Evolutionary conservation across 23 tunicate species (phyloP).

Genomic region (Styela plicata): DNA sequence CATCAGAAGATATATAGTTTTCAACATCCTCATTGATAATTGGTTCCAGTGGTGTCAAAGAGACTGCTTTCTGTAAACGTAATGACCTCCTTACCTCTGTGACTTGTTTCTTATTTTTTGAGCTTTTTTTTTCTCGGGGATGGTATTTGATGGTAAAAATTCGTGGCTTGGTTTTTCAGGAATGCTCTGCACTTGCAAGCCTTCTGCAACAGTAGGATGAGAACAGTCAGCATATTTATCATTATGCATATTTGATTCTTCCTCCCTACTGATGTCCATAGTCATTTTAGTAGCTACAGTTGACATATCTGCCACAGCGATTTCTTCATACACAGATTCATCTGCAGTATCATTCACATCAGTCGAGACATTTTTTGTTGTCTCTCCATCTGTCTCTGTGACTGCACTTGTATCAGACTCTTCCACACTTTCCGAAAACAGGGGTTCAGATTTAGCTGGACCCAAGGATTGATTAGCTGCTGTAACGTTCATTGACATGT

Average conservation of each 20-base stretch:
- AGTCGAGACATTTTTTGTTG: background rate
- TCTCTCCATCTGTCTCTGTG: background rate
- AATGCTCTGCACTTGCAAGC: too few species aligned
- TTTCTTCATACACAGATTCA: background rate
- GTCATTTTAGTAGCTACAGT: background rate
- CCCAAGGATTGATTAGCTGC: background rate
- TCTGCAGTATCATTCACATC: conserved; percentile 3
- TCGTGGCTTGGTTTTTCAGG: too few species aligned
- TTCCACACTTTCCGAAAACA: background rate
- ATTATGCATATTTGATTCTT: background rate
- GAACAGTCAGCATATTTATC: background rate
- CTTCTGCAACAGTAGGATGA: background rate
- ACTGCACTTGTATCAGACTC: background rate
- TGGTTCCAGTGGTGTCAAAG: too few species aligned
- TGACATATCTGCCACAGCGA: conserved; percentile 15
- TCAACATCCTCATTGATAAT: background rate
- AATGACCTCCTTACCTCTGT: background rate
- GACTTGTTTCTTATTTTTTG: background rate
- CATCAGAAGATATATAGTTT: conserved; percentile 8
- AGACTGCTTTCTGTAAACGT: background rate
- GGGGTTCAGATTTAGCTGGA: background rate
- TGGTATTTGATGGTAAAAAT: too few species aligned
- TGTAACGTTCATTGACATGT: conserved; percentile 34
- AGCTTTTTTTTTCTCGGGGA: background rate
- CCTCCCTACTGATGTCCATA: background rate